Evolutionary conservation across 2,888 invertebrate species (phyloP).

Genomic region (Odontocolon sp.): DNA sequence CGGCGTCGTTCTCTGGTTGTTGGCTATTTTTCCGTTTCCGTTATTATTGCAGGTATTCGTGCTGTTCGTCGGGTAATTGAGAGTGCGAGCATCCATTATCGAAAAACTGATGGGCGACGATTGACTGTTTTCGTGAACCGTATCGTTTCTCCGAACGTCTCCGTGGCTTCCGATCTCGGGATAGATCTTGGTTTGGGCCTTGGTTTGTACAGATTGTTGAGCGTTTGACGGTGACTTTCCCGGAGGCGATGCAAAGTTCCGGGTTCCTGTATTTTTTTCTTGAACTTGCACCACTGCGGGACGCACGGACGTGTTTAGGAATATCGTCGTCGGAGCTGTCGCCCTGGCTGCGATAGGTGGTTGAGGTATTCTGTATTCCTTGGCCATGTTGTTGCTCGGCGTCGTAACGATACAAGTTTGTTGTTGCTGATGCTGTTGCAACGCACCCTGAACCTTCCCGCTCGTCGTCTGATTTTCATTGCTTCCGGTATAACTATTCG

Average conservation of each 20-base stretch:
- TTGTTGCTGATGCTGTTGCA: conserved; percentile 85
- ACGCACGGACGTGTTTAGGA: conserved; percentile 72
- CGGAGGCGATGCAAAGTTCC: conserved; percentile 83
- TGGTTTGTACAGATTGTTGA: conserved; percentile 84
- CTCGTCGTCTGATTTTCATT: conserved; percentile 74
- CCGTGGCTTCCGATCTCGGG: conserved; percentile 83
- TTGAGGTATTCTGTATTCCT: conserved; percentile 85
- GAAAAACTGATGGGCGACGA: conserved; percentile 90
- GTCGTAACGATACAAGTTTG: conserved; percentile 89
- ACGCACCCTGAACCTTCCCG: conserved; percentile 80
- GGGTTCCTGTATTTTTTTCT: conserved; percentile 81
- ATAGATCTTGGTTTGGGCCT: conserved; percentile 90
- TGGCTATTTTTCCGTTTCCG: conserved; percentile 67
- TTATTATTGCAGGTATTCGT: conserved; percentile 72
- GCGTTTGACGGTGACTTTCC: conserved; percentile 65
- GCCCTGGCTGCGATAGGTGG: conserved; percentile 81
- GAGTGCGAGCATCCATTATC: conserved; percentile 86
- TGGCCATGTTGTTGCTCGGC: conserved; percentile 84
- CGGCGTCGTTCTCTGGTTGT: conserved; percentile 69
- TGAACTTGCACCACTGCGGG: conserved; percentile 68
- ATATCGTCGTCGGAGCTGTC: conserved; percentile 78
- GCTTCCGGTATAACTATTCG: conserved; percentile 82
- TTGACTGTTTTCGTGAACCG: conserved; percentile 84
- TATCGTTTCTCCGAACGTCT: conserved; percentile 78
- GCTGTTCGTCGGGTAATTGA: conserved; percentile 84